Evolutionary conservation across 1,140 invertebrate species (phyloP).

Genomic region (Episyrphus balteatus): DNA sequence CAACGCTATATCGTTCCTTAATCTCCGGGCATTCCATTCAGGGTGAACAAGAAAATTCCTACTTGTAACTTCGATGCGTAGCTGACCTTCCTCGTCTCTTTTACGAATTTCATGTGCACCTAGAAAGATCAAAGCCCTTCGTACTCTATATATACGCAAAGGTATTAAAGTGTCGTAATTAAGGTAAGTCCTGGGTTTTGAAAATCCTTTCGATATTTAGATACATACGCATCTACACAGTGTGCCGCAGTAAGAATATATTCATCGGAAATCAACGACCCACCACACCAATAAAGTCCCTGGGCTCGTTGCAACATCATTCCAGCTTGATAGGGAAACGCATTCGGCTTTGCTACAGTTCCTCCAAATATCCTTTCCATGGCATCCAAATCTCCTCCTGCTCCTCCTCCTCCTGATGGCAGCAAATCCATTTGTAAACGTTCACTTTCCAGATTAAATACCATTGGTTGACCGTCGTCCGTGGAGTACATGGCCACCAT

Average conservation of each 20-base stretch:
- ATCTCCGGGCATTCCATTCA: constrained; percentile 34
- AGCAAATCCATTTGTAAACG: no score
- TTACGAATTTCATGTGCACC: constrained; percentile 41
- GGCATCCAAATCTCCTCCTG: not conserved
- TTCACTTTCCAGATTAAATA: constrained; percentile 20
- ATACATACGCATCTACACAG: constrained; percentile 37
- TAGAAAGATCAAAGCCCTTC: constrained; percentile 33
- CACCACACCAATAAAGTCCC: constrained; percentile 43
- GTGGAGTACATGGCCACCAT: constrained; percentile 27
- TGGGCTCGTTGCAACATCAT: constrained; percentile 30
- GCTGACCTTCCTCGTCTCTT: constrained; percentile 31
- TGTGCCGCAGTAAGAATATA: constrained; percentile 50
- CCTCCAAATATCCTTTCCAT: constrained; percentile 33
- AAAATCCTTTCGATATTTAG: not conserved
- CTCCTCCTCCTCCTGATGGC: not conserved
- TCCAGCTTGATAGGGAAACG: constrained; percentile 36
- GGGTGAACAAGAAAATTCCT: constrained; percentile 39
- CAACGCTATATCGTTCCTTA: constrained; percentile 46
- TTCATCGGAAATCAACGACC: constrained; percentile 43
- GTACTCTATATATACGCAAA: constrained; percentile 19
- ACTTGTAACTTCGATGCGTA: constrained; percentile 30
- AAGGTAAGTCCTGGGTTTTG: not conserved
- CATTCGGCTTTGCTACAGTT: constrained; percentile 25
- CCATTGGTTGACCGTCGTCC: constrained; percentile 15
- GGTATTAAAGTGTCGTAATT: not conserved